Evolutionary conservation across 2,797 vertebrate species (phyloP).

Genomic region (Tarsius wallacei): DNA sequence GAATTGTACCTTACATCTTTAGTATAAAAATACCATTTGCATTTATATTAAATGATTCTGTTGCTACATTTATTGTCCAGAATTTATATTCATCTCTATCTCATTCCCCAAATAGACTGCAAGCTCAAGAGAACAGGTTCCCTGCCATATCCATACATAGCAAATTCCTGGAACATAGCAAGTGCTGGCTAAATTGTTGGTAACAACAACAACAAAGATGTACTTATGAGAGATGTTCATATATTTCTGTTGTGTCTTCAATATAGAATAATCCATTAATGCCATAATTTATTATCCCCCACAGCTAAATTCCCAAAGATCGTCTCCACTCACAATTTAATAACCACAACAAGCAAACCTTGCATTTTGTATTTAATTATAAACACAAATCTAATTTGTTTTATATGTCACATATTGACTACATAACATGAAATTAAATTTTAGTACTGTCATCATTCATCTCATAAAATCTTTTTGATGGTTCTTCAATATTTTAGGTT

Average conservation of each 20-base stretch:
- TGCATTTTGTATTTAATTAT: slow-evolving; percentile 48
- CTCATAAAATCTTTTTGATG: slow-evolving; percentile 50
- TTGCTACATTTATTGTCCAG: neutral
- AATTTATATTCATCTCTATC: neutral
- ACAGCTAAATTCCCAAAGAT: slow-evolving; percentile 6
- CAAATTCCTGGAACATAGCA: neutral
- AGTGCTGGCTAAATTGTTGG: neutral
- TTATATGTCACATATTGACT: slow-evolving; percentile 33
- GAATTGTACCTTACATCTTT: no score
- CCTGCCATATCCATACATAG: neutral
- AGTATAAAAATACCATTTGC: neutral
- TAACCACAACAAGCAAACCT: neutral
- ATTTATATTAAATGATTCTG: neutral
- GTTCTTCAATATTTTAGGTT: slow-evolving; percentile 52
- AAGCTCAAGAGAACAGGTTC: neutral
- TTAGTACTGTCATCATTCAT: slow-evolving; percentile 16
- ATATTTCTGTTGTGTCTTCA: neutral
- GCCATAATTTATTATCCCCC: slow-evolving; percentile 12
- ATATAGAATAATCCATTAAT: slow-evolving; percentile 13
- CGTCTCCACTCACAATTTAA: neutral
- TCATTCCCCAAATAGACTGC: neutral
- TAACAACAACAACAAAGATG: neutral
- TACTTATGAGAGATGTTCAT: neutral
- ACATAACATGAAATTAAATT: slow-evolving; percentile 52
- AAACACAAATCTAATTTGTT: slow-evolving; percentile 32